Percentiles rank a stretch among this genome's conserved stretches.
Evolutionary conservation across 1,140 invertebrate species (phyloP).

Genomic region (Bombus sibiricus): DNA sequence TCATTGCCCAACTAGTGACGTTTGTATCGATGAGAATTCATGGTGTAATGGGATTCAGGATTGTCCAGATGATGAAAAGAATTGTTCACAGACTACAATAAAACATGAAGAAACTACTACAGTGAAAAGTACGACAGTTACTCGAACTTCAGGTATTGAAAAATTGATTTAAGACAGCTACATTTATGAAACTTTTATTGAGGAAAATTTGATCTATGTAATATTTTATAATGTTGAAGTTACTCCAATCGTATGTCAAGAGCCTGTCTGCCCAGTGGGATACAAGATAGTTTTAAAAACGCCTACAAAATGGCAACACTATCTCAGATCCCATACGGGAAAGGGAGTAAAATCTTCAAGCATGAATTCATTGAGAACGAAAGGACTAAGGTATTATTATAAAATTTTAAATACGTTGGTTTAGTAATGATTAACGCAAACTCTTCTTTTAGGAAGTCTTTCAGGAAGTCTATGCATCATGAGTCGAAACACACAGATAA

Average conservation of each 20-base stretch:
- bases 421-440: neutral
- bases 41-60: constrained; percentile 94
- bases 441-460: neutral
- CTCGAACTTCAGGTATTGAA: constrained; percentile 2
- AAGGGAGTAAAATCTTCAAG: constrained; percentile 24
- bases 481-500: neutral
- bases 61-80: constrained; percentile 92
- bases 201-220: too few relatives aligned
- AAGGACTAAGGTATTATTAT: constrained; percentile 22
- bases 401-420: neutral
- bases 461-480: constrained; percentile 20
- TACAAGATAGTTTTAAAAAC: constrained; percentile 82
- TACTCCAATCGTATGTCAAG: constrained; percentile 71
- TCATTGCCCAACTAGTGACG: constrained; percentile 89
- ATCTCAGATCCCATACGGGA: neutral
- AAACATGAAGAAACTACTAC: neutral
- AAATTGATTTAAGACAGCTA: neutral
- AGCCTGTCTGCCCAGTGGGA: constrained; percentile 84
- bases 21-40: constrained; percentile 87
- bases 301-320: neutral
- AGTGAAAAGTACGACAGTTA: neutral
- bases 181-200: neutral
- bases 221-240: neutral
- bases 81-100: constrained; percentile 81
- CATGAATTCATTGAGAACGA: neutral